These are phyloP conservation scores for Sapayoa aenigma DNA, from an alignment of 2,113 vertebrate species.

Conservation along the genomic window DNA sequence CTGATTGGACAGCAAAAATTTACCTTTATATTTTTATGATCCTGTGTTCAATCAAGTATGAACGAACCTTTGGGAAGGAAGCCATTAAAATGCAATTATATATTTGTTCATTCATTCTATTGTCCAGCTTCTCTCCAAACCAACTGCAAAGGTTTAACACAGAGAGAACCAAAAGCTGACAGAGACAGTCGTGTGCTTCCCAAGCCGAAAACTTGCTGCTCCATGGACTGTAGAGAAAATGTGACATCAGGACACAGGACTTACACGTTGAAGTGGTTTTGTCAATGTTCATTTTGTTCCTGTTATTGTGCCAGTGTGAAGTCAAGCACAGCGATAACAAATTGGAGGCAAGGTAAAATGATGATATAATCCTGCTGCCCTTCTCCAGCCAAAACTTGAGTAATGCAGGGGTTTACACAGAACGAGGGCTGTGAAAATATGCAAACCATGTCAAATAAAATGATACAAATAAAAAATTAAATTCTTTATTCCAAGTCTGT, in stretches of 20 bases:
- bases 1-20: background rate
- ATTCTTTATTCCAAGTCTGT: background rate
- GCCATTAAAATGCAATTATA: background rate
- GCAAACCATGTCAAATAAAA: background rate
- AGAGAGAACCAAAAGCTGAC: background rate
- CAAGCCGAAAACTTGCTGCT: background rate
- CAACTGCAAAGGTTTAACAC: background rate
- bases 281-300: fast-evolving
- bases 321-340: background rate
- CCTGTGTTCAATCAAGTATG: background rate
- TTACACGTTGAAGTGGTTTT: fast-evolving
- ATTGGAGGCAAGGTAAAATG: background rate
- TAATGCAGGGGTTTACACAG: background rate
- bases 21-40: background rate
- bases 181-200: fast-evolving
- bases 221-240: fast-evolving
- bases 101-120: background rate
- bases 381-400: background rate
- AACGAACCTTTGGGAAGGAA: background rate
- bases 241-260: background rate
- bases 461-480: background rate
- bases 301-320: background rate
- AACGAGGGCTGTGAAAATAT: background rate
- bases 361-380: background rate
- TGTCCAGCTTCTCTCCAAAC: background rate